phyloP scores from a whole-genome alignment of 1,140 invertebrate species.

The Bombus pascuorum region DNA sequence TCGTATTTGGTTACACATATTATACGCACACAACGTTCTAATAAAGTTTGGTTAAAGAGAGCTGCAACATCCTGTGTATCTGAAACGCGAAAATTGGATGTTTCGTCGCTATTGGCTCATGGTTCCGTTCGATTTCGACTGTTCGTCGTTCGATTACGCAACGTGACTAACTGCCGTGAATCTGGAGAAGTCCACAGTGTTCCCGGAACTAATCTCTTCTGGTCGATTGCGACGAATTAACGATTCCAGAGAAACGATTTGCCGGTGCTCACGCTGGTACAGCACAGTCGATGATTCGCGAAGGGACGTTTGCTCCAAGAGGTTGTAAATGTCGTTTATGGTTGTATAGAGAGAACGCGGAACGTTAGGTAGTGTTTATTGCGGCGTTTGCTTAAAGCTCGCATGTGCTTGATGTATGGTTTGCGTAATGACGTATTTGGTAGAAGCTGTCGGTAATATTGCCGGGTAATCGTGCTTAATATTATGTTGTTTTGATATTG shows the following conservation, averaged over 20 bases:
- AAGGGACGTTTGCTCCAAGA: background rate
- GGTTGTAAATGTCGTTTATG: constrained; percentile 8
- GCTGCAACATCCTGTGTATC: background rate
- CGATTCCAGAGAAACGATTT: constrained; percentile 37
- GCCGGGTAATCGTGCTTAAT: constrained; percentile 10
- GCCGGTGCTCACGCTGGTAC: background rate
- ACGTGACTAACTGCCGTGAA: background rate
- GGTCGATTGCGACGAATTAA: constrained; percentile 34
- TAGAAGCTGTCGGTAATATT: background rate
- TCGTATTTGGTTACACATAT: no score
- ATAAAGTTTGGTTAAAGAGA: background rate
- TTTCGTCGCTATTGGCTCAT: background rate
- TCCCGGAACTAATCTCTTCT: constrained; percentile 32
- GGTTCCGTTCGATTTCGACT: background rate
- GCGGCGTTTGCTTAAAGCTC: constrained; percentile 16
- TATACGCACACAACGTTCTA: background rate
- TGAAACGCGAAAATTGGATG: background rate
- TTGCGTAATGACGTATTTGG: constrained; percentile 9
- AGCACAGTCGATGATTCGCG: background rate
- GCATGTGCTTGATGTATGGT: constrained; percentile 17
- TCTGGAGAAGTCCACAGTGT: constrained; percentile 1
- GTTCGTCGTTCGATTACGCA: constrained; percentile 33
- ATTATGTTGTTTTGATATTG: background rate
- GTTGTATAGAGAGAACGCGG: background rate
- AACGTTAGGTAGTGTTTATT: constrained; percentile 3